phyloP scores from a whole-genome alignment of 2,888 invertebrate genomes.

The Polia nebulosa region DNA sequence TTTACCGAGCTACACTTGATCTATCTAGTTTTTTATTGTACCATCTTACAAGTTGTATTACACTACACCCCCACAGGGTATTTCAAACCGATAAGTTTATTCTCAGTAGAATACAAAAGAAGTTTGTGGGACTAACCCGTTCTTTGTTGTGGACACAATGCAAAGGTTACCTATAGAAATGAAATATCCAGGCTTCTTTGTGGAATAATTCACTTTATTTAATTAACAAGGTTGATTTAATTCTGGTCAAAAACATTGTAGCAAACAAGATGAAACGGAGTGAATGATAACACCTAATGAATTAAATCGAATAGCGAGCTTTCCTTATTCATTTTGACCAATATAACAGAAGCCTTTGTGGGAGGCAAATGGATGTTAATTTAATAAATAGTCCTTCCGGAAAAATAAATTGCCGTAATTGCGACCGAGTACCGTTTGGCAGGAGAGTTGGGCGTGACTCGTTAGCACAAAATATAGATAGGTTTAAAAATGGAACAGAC shows the following conservation, averaged over 20 bases:
- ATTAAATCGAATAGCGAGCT: conserved; percentile 63
- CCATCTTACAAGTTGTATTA: conserved; percentile 27
- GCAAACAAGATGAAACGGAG: conserved; percentile 50
- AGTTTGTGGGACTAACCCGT: conserved; percentile 39
- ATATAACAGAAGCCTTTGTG: conserved; percentile 68
- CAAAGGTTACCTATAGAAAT: conserved; percentile 32
- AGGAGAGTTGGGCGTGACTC: conserved; percentile 70
- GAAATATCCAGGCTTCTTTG: conserved; percentile 35
- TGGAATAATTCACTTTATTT: conserved; percentile 36
- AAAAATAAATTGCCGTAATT: conserved; percentile 76
- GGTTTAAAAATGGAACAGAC: conserved; percentile 53
- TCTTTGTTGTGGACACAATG: conserved; percentile 50
- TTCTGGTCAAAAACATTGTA: conserved; percentile 41
- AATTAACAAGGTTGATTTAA: conserved; percentile 52
- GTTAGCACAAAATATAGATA: conserved; percentile 69
- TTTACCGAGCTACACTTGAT: conserved; percentile 22
- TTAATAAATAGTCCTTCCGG: conserved; percentile 76
- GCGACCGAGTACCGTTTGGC: conserved; percentile 70
- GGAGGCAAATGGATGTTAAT: conserved; percentile 75
- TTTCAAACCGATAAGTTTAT: conserved; percentile 38
- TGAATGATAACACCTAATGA: conserved; percentile 62
- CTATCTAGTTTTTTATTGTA: conserved; percentile 34
- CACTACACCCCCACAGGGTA: conserved; percentile 24
- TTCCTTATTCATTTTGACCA: conserved; percentile 66
- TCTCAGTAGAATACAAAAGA: conserved; percentile 44